Conservation (phyloP, 2,113 vertebrate species). For the Cisticola juncidis region DNA sequence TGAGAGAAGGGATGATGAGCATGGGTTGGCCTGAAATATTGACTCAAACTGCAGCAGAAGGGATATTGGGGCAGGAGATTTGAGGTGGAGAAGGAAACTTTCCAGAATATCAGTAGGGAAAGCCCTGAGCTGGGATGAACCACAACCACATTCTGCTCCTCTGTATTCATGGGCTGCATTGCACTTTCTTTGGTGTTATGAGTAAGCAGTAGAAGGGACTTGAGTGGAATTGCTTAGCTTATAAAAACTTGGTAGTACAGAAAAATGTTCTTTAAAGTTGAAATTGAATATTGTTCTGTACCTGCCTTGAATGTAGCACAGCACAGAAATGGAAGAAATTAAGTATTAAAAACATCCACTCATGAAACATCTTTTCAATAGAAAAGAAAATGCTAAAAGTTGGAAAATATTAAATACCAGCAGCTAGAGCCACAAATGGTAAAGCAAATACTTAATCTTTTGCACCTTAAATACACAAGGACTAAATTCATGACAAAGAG, state of each 20-base stretch:
- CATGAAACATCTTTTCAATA: neutral
- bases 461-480: neutral
- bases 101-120: neutral
- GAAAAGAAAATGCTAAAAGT: neutral
- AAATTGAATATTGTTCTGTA: neutral
- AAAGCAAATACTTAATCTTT: neutral
- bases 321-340: neutral
- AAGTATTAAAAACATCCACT: neutral
- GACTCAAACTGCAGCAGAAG: neutral
- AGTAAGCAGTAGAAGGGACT: neutral
- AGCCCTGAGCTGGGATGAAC: neutral
- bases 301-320: neutral
- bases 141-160: neutral
- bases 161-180: rapidly evolving
- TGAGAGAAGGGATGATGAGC: neutral
- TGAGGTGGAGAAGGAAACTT: neutral
- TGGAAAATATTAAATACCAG: neutral
- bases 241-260: neutral
- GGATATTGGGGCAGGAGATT: neutral
- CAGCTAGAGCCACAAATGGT: neutral
- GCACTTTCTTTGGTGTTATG: too few relatives aligned
- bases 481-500: neutral
- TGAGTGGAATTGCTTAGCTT: neutral
- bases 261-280: neutral
- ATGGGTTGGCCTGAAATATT: neutral